Evolutionary conservation across 2,113 vertebrate genomes (phyloP), one percentile per base, ranked within the genome.

Genomic region (Propithecus coquereli): DNA sequence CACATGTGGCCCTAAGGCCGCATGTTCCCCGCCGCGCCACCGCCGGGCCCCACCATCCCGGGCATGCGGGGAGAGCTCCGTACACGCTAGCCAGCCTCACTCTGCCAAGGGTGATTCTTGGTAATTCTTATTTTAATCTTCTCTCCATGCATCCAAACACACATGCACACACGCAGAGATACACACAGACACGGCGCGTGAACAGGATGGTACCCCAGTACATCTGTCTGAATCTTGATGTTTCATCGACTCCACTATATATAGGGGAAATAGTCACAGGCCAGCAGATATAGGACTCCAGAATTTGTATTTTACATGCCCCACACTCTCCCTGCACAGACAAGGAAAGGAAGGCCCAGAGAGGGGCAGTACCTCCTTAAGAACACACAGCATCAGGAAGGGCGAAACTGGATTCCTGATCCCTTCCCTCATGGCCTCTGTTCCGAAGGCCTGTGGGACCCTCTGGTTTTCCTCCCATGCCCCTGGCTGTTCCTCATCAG

Each of bases 1-100:
- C 54, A 22, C 54, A 22, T 8, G 7, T 22, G 54, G 54, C 54
- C 54, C 54, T 20, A 22, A 57, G 54, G 54, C 54, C 20, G 20
- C 54, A 8, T 6, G 54, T 57, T 57, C 54, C 54, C 54, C 2
- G 20, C 54, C 20, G 7, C 8, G 20, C 54, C 18, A 3, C 54
- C 20, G 2, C 22, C 23, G 0, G 4, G 6, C 50, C 12, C 45
- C 3, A 2, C 3, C 3, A 1, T 0, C 0, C n/a, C 50, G 0
- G 5, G 25, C 17, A 1, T 0, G 0, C 1, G 2, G 40, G n/a
- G 32, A 13, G 7, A 10, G 34, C 74, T 83, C 57, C 1, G 2
- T 6, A 25, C 40, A 57, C 0, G 18, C 9, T 2, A 11, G n/a
- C 57, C 34, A 27, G 63, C 34, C 65, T 77, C 25, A 6, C 6